These are phyloP conservation scores for Stictonetta naevosa DNA, from an alignment of 2,113 vertebrate species.

Conservation along the genomic window DNA sequence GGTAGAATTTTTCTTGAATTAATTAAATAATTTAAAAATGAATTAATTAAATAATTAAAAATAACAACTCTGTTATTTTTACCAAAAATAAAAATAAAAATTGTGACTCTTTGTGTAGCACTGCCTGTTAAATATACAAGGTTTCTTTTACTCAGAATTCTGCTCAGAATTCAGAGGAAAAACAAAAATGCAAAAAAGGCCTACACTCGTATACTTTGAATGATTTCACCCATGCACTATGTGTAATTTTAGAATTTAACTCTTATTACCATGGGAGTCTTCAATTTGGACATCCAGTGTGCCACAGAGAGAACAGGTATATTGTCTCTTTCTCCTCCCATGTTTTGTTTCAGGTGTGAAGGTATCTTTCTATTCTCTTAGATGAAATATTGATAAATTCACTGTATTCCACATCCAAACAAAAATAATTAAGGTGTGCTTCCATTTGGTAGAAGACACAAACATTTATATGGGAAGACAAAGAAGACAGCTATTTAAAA, in stretches of 20 bases:
- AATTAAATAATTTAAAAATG: background rate
- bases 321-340: background rate
- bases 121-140: background rate
- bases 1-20: background rate
- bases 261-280: rapidly evolving
- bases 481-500: background rate
- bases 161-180: background rate
- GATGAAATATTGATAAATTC: background rate
- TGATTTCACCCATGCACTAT: rapidly evolving
- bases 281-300: rapidly evolving
- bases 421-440: background rate
- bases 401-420: background rate
- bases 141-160: background rate
- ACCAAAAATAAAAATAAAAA: background rate
- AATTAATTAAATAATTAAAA: background rate
- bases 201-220: background rate
- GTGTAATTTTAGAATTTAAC: background rate
- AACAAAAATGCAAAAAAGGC: background rate
- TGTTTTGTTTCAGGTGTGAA: background rate
- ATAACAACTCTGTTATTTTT: background rate
- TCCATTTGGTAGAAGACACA: background rate
- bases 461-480: background rate
- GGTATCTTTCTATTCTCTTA: background rate
- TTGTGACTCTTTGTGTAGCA: background rate
- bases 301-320: rapidly evolving